Evolutionary conservation across 2,797 vertebrate species (phyloP).

Genomic region (Tapera naevia): DNA sequence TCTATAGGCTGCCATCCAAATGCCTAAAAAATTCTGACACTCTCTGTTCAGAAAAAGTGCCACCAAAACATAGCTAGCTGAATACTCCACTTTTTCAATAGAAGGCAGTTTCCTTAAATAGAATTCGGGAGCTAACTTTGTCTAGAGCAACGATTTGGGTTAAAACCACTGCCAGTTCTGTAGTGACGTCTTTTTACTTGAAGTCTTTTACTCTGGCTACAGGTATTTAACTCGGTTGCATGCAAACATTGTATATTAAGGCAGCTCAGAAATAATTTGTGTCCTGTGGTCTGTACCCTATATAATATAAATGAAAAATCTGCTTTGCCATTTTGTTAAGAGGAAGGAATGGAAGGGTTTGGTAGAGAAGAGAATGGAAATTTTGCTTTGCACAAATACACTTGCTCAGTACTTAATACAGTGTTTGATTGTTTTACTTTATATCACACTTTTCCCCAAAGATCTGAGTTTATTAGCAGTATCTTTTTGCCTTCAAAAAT

Average conservation of each 20-base stretch:
- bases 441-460: not conserved
- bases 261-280: not conserved
- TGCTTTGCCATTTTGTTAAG: not conserved
- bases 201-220: not conserved
- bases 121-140: constrained; percentile 54
- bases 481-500: constrained; percentile 13
- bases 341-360: not conserved
- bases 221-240: not conserved
- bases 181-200: not conserved
- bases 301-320: not conserved
- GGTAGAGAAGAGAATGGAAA: not conserved
- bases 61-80: constrained; percentile 44
- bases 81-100: constrained; percentile 49
- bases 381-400: not conserved
- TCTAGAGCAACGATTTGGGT: constrained; percentile 44
- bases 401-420: not conserved
- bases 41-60: constrained; percentile 44
- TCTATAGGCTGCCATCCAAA: constrained; percentile 64
- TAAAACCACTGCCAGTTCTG: constrained; percentile 1
- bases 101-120: constrained; percentile 51
- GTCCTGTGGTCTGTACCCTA: not conserved
- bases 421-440: not conserved
- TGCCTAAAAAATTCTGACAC: constrained; percentile 61
- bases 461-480: not conserved
- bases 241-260: not conserved